Conservation (phyloP, 2,113 vertebrate genomes). For the Zosterops borbonicus region DNA sequence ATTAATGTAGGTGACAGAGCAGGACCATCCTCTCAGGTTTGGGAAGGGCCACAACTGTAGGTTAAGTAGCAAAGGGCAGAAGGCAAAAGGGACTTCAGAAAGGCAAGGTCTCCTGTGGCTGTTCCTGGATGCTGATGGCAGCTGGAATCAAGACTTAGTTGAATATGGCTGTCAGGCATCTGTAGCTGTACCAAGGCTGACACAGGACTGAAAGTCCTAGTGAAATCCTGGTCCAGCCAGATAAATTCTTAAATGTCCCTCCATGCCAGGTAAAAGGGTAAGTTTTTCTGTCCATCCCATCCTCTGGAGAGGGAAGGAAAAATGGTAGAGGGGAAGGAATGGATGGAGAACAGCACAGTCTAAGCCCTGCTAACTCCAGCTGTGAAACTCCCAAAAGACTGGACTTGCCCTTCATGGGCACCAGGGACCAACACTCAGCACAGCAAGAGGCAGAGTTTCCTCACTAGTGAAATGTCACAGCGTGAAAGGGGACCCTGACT, state of each 20-base stretch:
- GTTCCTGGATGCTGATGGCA: background rate
- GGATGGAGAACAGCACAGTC: background rate
- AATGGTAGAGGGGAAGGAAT: background rate
- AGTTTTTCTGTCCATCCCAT: background rate
- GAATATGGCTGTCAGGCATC: background rate
- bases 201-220: background rate
- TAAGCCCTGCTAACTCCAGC: background rate
- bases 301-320: background rate
- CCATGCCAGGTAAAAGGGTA: background rate
- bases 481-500: background rate
- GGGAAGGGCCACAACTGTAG: background rate
- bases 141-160: background rate
- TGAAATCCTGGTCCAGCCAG: background rate
- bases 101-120: background rate
- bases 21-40: background rate
- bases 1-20: background rate
- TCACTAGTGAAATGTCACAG: background rate
- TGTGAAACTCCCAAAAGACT: background rate
- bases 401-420: background rate
- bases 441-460: background rate
- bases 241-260: background rate
- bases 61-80: accelerated
- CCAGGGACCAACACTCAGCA: background rate
- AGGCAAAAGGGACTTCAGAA: background rate
- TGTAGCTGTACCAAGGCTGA: background rate